Conservation (phyloP, 2,888 invertebrate species). For the Acleris literana region DNA sequence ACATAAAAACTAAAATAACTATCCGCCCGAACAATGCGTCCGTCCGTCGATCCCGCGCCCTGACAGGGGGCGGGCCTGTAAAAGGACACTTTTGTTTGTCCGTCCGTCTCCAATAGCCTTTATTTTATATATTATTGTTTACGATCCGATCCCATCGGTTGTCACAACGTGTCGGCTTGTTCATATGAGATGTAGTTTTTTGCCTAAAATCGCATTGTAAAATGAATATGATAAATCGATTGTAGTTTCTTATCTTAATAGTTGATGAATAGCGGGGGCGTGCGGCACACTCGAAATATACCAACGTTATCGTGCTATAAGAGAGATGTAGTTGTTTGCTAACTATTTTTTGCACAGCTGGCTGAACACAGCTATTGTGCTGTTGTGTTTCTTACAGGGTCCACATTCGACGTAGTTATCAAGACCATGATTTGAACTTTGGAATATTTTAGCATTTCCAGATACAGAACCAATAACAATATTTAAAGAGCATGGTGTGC, state of each 20-base stretch:
- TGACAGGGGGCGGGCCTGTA: conserved; percentile 26
- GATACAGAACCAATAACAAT: no score
- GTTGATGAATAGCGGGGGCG: neutral
- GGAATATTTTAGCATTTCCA: no score
- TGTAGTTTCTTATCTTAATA: neutral
- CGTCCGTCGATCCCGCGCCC: neutral
- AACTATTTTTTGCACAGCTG: no score
- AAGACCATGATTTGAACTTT: no score
- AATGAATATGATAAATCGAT: neutral
- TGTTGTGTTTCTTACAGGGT: no score
- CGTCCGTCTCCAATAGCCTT: conserved; percentile 16
- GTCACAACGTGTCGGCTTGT: conserved; percentile 8
- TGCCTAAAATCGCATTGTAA: conserved; percentile 1
- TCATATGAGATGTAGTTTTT: conserved; percentile 11
- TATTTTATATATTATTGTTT: conserved; percentile 30
- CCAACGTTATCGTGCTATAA: no score
- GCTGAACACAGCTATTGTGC: no score
- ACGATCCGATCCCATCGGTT: conserved; percentile 22
- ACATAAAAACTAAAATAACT: conserved; percentile 18
- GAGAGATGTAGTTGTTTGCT: no score
- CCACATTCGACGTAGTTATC: no score
- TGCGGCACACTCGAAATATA: no score
- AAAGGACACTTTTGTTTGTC: conserved; percentile 24
- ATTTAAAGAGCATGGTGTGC: no score
- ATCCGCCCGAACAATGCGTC: conserved; percentile 17